Evolutionary conservation across 2,797 vertebrate species (phyloP).

Genomic region (Steatocranus sp.): DNA sequence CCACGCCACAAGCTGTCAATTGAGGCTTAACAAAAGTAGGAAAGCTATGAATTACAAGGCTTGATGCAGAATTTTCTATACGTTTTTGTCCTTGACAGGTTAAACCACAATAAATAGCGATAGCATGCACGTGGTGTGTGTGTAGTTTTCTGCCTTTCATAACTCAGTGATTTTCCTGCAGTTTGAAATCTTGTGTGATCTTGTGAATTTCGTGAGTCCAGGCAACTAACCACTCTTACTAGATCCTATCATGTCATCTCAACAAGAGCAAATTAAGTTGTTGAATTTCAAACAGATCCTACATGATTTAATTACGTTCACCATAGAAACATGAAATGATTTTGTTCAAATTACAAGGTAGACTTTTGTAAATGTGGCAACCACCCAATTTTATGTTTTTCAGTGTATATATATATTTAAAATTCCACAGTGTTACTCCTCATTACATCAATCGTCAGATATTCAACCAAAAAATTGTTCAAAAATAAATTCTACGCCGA

Average conservation of each 20-base stretch:
- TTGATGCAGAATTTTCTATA: neutral
- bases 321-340: neutral
- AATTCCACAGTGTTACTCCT: neutral
- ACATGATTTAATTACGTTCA: fast-evolving
- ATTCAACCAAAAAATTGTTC: neutral
- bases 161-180: neutral
- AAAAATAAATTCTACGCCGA: neutral
- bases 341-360: neutral
- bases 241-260: neutral
- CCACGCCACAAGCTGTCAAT: fast-evolving
- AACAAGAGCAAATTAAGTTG: neutral
- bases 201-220: fast-evolving
- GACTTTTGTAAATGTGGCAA: neutral
- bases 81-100: neutral
- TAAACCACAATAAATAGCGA: neutral
- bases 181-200: too few relatives aligned
- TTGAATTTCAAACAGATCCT: neutral
- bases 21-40: neutral
- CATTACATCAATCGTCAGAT: neutral
- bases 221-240: neutral
- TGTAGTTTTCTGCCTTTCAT: neutral
- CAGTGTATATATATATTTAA: neutral
- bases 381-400: neutral
- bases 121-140: neutral
- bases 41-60: neutral